Percentiles rank a stretch among this genome's conserved stretches.
These are phyloP conservation scores for Urechis unicinctus DNA, from an alignment of 2,888 invertebrate species.

Conservation along the genomic window DNA sequence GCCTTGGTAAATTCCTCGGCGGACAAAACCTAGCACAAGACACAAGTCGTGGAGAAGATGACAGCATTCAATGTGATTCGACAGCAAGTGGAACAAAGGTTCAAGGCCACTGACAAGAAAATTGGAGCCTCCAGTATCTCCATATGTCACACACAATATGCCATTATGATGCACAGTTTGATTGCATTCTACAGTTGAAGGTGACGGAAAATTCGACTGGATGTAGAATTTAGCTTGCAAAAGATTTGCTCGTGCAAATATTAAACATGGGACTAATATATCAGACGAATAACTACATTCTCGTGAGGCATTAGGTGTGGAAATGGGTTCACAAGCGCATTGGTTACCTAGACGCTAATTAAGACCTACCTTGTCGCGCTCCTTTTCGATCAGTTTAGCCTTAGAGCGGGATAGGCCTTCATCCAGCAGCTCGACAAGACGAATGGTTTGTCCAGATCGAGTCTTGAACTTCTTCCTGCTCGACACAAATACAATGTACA, in stretches of 20 bases:
- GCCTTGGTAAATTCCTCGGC: conserved; percentile 74
- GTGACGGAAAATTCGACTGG: not conserved
- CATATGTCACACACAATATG: too few relatives aligned
- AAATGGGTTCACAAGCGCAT: too few relatives aligned
- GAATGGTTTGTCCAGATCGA: conserved; percentile 72
- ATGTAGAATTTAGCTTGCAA: too few relatives aligned
- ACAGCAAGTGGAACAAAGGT: not conserved
- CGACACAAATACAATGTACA: too few relatives aligned
- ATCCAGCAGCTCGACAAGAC: conserved; percentile 77
- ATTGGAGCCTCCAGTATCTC: too few relatives aligned
- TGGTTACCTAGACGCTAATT: not conserved
- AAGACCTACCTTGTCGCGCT: conserved; percentile 62
- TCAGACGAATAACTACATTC: too few relatives aligned
- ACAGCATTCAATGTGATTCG: not conserved
- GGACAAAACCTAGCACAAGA: conserved; percentile 60
- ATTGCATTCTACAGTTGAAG: not conserved
- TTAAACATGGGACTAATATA: too few relatives aligned
- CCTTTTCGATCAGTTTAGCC: conserved; percentile 80
- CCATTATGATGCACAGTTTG: too few relatives aligned
- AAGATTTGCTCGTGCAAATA: too few relatives aligned
- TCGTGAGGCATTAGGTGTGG: too few relatives aligned
- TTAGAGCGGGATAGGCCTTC: conserved; percentile 77
- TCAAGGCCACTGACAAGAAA: too few relatives aligned
- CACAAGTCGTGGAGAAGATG: too few relatives aligned
- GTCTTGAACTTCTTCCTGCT: conserved; percentile 90